These are phyloP conservation scores for Taphrorychus bicolor DNA, from an alignment of 2,888 invertebrate genomes.

Conservation along the genomic window DNA sequence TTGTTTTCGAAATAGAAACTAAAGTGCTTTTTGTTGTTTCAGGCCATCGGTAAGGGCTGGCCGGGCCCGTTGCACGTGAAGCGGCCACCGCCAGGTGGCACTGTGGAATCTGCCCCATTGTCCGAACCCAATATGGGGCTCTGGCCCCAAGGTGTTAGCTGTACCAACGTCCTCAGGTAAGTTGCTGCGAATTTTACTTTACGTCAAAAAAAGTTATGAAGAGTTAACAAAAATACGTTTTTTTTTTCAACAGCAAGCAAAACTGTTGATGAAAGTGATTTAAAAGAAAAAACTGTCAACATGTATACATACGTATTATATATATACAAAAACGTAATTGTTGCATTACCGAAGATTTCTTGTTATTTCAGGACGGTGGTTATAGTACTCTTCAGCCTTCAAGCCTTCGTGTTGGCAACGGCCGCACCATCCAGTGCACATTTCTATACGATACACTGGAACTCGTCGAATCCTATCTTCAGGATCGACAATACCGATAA, in stretches of 20 bases:
- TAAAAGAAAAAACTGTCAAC: not conserved
- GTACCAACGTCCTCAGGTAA: constrained; percentile 40
- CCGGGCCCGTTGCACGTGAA: constrained; percentile 36
- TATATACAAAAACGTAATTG: too few species aligned
- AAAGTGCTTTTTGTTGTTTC: constrained; percentile 17
- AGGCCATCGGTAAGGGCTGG: constrained; percentile 40
- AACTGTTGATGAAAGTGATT: not conserved
- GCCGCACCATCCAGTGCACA: constrained; percentile 59
- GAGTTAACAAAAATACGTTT: too few species aligned
- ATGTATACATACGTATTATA: too few species aligned
- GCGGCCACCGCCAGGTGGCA: constrained; percentile 37
- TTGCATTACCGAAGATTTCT: too few species aligned
- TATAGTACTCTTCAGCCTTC: constrained; percentile 52
- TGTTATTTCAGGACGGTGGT: constrained; percentile 52
- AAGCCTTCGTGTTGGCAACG: constrained; percentile 54
- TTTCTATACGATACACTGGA: constrained; percentile 61
- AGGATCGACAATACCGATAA: constrained; percentile 98
- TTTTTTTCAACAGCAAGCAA: too few species aligned
- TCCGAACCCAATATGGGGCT: constrained; percentile 34
- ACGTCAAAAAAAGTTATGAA: too few species aligned
- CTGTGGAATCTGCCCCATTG: constrained; percentile 19
- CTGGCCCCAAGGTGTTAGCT: constrained; percentile 35
- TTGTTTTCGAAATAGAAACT: not conserved
- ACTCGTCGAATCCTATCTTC: constrained; percentile 66
- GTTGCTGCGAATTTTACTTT: too few species aligned